A percentile compares a stretch with the other conserved stretches of the same genome.
phyloP scores from a whole-genome alignment of 2,888 invertebrate genomes.

The Hesperia comma region DNA sequence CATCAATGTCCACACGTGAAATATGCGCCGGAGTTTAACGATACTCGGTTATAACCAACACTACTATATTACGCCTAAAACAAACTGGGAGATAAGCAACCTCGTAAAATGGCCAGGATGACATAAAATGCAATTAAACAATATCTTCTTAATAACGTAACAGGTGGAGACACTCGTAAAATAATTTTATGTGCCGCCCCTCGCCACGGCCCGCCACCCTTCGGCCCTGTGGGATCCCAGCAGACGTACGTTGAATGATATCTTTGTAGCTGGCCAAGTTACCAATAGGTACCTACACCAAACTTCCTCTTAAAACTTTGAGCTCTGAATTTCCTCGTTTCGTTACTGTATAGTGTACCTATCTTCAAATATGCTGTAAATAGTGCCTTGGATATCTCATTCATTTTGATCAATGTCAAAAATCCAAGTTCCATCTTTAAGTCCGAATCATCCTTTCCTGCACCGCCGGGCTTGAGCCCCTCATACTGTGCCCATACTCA shows the following conservation, averaged over 20 bases:
- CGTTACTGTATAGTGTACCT: too few species aligned
- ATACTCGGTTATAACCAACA: slow-evolving; percentile 38
- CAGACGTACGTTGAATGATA: slow-evolving; percentile 22
- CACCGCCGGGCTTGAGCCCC: too few species aligned
- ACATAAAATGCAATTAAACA: slow-evolving; percentile 57
- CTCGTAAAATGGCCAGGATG: slow-evolving; percentile 50
- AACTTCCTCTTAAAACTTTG: too few species aligned
- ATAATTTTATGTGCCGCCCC: slow-evolving; percentile 28
- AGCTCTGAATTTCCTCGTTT: too few species aligned
- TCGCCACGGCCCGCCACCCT: not conserved
- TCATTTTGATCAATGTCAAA: too few species aligned
- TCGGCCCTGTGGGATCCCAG: slow-evolving; percentile 13
- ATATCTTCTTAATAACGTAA: slow-evolving; percentile 48
- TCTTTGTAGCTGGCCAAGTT: not conserved
- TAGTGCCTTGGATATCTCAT: too few species aligned
- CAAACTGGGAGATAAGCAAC: slow-evolving; percentile 48
- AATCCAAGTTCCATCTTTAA: too few species aligned
- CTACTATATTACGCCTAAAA: slow-evolving; percentile 63
- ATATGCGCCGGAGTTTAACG: slow-evolving; percentile 32
- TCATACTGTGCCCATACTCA: too few species aligned
- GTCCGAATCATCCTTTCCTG: too few species aligned
- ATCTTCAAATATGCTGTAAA: too few species aligned
- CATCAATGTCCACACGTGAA: slow-evolving; percentile 32
- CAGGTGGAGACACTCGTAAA: slow-evolving; percentile 47
- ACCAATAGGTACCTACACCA: too few species aligned